Evolutionary conservation across 2,888 invertebrate species (phyloP).

Genomic region (Chaetogeoica ovagalla): DNA sequence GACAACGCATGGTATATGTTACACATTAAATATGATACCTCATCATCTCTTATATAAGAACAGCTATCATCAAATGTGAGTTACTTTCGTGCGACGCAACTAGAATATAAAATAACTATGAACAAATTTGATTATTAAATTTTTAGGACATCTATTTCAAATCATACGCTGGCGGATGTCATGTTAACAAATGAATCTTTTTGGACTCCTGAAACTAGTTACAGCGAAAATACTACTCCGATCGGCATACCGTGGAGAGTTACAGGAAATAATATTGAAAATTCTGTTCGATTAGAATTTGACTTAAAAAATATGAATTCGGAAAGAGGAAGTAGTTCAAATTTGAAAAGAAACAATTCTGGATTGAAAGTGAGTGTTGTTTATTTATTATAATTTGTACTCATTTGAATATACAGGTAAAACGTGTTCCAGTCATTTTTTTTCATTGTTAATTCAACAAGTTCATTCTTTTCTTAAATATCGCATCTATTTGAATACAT

Average conservation of each 20-base stretch:
- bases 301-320: conserved; percentile 19
- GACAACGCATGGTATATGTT: conserved; percentile 53
- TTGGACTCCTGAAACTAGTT: conserved; percentile 51
- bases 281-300: conserved; percentile 49
- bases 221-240: conserved; percentile 8
- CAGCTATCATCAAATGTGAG: conserved; percentile 53
- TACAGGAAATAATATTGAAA: conserved; percentile 39
- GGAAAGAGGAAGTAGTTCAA: conserved; percentile 25
- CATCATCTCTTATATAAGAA: conserved; percentile 26
- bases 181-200: neutral
- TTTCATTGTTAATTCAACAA: no score
- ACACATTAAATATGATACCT: conserved; percentile 54
- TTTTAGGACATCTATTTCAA: conserved; percentile 11
- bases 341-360: conserved; percentile 21
- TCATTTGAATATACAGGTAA: no score
- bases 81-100: neutral
- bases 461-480: no score
- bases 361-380: conserved; percentile 52
- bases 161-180: conserved; percentile 8
- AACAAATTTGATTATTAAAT: neutral
- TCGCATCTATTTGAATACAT: no score
- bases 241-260: conserved; percentile 54
- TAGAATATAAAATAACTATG: no score
- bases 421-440: no score
- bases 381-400: neutral